Evolutionary conservation across 2,113 vertebrate species (phyloP).

Genomic region (Pristiophorus japonicus): DNA sequence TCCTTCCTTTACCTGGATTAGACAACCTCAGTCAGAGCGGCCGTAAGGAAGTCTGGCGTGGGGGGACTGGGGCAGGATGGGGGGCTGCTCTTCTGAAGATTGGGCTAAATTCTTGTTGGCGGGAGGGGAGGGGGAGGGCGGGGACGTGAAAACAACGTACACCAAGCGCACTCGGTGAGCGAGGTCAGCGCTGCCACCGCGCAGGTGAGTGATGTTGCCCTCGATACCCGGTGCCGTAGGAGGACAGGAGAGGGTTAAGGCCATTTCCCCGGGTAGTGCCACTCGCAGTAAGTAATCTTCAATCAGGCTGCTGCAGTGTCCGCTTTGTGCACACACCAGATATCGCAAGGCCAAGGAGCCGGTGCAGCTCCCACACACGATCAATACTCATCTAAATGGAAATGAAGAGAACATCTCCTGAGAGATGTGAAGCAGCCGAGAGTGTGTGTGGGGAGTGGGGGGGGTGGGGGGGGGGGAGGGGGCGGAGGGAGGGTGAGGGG

Average conservation of each 20-base stretch:
- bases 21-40: not conserved
- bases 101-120: not conserved
- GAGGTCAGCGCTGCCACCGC: not conserved
- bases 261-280: not conserved
- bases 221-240: not conserved
- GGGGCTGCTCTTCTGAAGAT: not conserved
- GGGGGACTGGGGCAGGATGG: no score
- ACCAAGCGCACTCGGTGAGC: not conserved
- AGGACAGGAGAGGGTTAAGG: not conserved
- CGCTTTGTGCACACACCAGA: not conserved
- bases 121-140: no score
- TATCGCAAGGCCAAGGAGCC: not conserved
- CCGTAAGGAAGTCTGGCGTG: not conserved
- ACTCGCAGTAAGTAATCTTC: not conserved
- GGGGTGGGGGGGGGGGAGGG: not conserved
- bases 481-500: not conserved
- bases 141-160: not conserved
- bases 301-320: not conserved
- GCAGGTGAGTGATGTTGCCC: not conserved
- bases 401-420: slow-evolving; percentile 22
- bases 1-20: not conserved
- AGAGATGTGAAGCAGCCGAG: not conserved
- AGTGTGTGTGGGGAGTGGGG: not conserved
- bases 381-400: slow-evolving; percentile 35
- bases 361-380: not conserved